Base-by-base conservation (phyloP, 2,113 vertebrate species). In the Electrona antarctica region DNA sequence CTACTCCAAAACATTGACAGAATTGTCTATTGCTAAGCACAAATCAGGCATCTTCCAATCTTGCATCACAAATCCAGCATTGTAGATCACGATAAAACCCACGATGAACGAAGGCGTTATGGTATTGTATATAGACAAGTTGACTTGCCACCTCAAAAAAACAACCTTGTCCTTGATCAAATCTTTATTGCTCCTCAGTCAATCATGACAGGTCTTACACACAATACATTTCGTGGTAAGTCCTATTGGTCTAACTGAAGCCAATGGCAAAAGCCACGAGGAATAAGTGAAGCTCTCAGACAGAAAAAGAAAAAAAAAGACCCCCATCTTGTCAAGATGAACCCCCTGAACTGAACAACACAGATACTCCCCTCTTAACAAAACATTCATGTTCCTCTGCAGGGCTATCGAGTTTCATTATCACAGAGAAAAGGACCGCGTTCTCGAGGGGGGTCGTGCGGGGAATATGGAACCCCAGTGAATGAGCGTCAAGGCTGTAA, bases 391-490 rank as follows among this genome's bases (percentile, higher is more conserved):
- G 78, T 89, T 87, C 88, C 71, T 71, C 80, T 61, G 69, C 55
- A 57, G 81, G 86, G 74, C 82, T 66, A 76, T 91, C 85, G 71
- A 55, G 7, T 82, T 87, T 84, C 54, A 3, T 87, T 90, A 88
- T 84, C 69, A 74, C 82, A 75, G 29, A 68, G 64, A 73, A 47
- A 21, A 70, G 6, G 87, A 60, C 70, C 73, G 81, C 86, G 92
- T 86, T 9, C 80, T 80, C 72, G 61, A 50, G 61, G 78, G 21
- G 33, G 78, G 90, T 89, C 62, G 57, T 7, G 63, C 88, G 90
- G 93, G 93, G 90, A 92, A 92, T 90, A 76, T 76, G 86, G 88
- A 91, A 90, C 72, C 75, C 58, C 8, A 0, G 33, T 29, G 41
- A 88, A 92, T 48, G 82, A 87, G 77, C 71, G 86, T 79, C 81